Conservation (phyloP, 2,797 vertebrate genomes). For the Mormyrus proboscirostris region DNA sequence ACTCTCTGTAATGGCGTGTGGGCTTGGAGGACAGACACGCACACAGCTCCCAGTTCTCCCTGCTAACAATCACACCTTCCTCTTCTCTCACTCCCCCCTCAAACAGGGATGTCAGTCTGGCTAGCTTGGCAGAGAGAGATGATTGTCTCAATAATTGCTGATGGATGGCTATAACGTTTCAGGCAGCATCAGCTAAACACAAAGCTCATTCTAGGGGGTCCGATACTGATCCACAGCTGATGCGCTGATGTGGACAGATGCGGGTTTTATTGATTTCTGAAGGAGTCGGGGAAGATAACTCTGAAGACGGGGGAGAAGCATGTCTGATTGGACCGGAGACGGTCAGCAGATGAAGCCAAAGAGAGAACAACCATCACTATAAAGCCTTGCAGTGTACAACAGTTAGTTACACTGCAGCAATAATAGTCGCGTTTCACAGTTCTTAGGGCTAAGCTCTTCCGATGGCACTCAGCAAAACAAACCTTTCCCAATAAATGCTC, state of each 20-base stretch:
- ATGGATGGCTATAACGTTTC: background rate
- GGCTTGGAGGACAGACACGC: background rate
- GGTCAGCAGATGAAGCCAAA: background rate
- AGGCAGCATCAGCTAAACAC: background rate
- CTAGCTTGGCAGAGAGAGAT: background rate
- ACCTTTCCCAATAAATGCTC: background rate
- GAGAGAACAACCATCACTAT: background rate
- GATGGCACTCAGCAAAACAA: background rate
- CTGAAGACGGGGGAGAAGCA: background rate
- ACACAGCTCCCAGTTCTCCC: background rate
- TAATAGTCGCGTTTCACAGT: background rate
- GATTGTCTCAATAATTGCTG: background rate
- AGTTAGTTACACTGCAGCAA: background rate
- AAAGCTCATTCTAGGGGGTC: background rate
- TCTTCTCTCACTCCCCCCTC: background rate
- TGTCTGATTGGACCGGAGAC: background rate
- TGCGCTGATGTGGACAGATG: constrained; percentile 8
- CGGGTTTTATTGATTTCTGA: background rate
- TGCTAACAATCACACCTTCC: background rate
- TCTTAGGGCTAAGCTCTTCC: background rate
- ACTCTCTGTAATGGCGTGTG: background rate
- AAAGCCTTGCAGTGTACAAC: background rate
- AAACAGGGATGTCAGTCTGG: background rate
- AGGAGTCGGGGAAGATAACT: background rate
- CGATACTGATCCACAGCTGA: background rate